Conservation (phyloP, 2,113 vertebrate genomes). For the human region DNA sequence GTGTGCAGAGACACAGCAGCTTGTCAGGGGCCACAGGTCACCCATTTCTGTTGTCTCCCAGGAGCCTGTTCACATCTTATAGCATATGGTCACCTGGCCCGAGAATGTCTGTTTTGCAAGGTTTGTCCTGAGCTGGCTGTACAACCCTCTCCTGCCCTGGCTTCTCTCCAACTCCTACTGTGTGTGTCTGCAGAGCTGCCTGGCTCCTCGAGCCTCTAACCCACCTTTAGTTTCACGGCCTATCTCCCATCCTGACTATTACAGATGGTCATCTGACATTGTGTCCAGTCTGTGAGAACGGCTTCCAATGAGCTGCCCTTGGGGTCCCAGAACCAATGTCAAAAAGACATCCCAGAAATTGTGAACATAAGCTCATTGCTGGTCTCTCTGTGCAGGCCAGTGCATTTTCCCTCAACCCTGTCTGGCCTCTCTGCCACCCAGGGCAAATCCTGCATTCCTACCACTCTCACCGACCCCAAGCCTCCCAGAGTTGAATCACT, state of each 20-base stretch:
- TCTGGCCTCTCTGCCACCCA: background rate
- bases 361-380: background rate
- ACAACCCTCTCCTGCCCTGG: rapidly evolving
- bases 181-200: background rate
- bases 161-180: background rate
- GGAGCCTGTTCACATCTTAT: background rate
- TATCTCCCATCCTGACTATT: background rate
- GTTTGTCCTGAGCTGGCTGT: rapidly evolving
- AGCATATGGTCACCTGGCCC: background rate
- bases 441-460: background rate
- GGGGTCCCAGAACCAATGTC: background rate
- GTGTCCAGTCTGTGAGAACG: background rate
- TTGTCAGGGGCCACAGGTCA: rapidly evolving
- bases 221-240: background rate
- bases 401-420: background rate
- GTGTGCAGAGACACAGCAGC: rapidly evolving
- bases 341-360: background rate
- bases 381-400: background rate
- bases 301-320: background rate
- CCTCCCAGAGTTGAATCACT: background rate
- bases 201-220: background rate
- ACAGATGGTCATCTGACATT: background rate
- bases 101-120: background rate
- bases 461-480: background rate
- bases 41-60: rapidly evolving